Percentiles rank a stretch among this genome's conserved stretches.
phyloP scores from a whole-genome alignment of 2,113 vertebrate species.

The Pangasianodon hypophthalmus region DNA sequence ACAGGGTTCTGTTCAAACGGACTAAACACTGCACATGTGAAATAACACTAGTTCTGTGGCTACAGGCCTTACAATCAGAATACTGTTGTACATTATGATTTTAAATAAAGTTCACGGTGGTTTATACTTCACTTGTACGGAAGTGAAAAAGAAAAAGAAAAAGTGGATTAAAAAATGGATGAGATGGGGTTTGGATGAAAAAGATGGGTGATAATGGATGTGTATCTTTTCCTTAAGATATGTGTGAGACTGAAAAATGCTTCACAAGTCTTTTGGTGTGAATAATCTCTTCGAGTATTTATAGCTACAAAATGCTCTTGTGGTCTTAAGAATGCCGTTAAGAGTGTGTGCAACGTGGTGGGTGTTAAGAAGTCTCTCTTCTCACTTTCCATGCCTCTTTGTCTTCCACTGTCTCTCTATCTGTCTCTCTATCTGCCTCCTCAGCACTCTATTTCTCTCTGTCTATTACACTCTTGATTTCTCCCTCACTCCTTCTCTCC shows the following conservation, averaged over 20 bases:
- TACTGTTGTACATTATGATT: no score
- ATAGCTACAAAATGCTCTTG: neutral
- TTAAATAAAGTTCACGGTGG: neutral
- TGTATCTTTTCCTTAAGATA: neutral
- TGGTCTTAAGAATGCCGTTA: neutral
- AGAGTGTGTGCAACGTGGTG: neutral
- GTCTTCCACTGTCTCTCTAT: neutral
- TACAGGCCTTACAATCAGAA: neutral
- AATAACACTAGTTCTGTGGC: neutral
- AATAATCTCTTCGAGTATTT: slow-evolving; percentile 10
- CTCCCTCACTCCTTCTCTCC: slow-evolving; percentile 60
- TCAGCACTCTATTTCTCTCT: neutral
- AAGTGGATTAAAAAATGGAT: neutral
- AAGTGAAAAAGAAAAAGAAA: neutral
- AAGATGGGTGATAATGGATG: neutral
- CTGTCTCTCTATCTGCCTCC: neutral
- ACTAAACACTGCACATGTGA: neutral
- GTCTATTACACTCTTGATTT: slow-evolving; percentile 15
- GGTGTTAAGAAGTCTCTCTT: neutral
- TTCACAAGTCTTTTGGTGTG: neutral
- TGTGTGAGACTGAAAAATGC: neutral
- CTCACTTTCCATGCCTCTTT: neutral
- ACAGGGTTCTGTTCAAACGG: neutral
- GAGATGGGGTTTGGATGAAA: neutral
- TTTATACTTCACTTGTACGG: neutral